phyloP scores from a whole-genome alignment of 2,888 invertebrate species.

The Tinea pellionella region DNA sequence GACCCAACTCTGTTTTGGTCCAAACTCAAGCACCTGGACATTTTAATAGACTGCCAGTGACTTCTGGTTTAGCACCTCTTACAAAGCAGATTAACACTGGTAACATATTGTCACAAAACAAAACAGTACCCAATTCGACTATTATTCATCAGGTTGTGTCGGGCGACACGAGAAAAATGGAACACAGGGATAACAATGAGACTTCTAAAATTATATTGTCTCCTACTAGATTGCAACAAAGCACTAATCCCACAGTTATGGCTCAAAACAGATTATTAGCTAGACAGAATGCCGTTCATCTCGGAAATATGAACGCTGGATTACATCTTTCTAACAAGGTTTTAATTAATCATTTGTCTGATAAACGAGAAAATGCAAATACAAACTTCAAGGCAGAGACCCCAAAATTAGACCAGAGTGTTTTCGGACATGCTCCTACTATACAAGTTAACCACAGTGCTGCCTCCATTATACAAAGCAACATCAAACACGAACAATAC shows the following conservation, averaged over 20 bases:
- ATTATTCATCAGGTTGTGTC: slow-evolving; percentile 46
- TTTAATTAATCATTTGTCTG: slow-evolving; percentile 41
- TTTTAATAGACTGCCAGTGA: slow-evolving; percentile 68
- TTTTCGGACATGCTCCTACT: slow-evolving; percentile 40
- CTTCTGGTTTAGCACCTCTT: slow-evolving; percentile 62
- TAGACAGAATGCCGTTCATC: slow-evolving; percentile 51
- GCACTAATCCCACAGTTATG: slow-evolving; percentile 48
- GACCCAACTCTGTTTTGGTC: slow-evolving; percentile 56
- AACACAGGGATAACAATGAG: slow-evolving; percentile 37
- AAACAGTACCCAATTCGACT: slow-evolving; percentile 29
- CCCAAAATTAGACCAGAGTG: slow-evolving; percentile 41
- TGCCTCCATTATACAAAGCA: slow-evolving; percentile 44
- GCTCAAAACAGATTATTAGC: slow-evolving; percentile 58
- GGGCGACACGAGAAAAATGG: slow-evolving; percentile 40
- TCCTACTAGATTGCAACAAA: slow-evolving; percentile 43
- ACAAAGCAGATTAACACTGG: slow-evolving; percentile 41
- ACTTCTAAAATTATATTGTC: slow-evolving; percentile 54
- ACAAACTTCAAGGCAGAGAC: slow-evolving; percentile 17
- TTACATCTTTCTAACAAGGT: slow-evolving; percentile 50
- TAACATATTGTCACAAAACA: slow-evolving; percentile 51
- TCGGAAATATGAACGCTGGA: slow-evolving; percentile 40
- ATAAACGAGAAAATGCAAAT: slow-evolving; percentile 40
- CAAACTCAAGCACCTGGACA: slow-evolving; percentile 60
- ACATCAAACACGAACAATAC: slow-evolving; percentile 36
- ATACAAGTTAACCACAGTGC: slow-evolving; percentile 45